Evolutionary conservation across 2,797 vertebrate genomes (phyloP).

Genomic region (Borostomias antarcticus): DNA sequence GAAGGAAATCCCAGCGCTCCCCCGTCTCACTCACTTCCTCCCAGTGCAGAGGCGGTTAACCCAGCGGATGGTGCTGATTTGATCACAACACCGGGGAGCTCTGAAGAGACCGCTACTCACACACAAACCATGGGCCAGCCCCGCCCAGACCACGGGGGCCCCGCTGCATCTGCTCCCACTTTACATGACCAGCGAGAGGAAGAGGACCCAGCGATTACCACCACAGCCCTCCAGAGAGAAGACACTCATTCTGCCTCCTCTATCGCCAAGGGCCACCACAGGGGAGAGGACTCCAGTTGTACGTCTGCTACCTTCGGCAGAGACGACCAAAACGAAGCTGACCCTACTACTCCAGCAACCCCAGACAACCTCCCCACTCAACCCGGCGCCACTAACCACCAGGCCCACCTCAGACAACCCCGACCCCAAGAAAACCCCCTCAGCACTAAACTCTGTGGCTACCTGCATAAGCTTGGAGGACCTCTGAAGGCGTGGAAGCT

Average conservation of each 20-base stretch:
- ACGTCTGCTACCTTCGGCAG: neutral
- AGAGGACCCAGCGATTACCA: neutral
- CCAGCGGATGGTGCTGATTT: slow-evolving; percentile 22
- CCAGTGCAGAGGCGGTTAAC: neutral
- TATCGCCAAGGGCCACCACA: neutral
- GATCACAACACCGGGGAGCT: slow-evolving; percentile 10
- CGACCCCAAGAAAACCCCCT: slow-evolving; percentile 13
- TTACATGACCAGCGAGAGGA: neutral
- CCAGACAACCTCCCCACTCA: neutral
- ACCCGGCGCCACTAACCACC: too few relatives aligned
- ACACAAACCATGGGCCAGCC: slow-evolving; percentile 25
- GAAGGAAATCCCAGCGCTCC: slow-evolving; percentile 58
- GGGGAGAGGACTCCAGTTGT: neutral
- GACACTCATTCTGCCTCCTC: neutral
- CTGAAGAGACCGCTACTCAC: slow-evolving; percentile 17
- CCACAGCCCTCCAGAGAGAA: neutral
- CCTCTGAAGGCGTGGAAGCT: slow-evolving; percentile 90
- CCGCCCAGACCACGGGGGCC: slow-evolving; percentile 5
- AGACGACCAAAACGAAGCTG: neutral
- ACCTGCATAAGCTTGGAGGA: slow-evolving; percentile 87
- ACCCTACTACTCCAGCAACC: neutral
- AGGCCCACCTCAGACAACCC: slow-evolving; percentile 13
- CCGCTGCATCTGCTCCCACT: neutral
- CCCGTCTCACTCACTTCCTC: slow-evolving; percentile 55
- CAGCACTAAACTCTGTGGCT: slow-evolving; percentile 85